These are phyloP conservation scores for Phoenicopterus ruber DNA, from an alignment of 2,113 vertebrate species.

Conservation along the genomic window DNA sequence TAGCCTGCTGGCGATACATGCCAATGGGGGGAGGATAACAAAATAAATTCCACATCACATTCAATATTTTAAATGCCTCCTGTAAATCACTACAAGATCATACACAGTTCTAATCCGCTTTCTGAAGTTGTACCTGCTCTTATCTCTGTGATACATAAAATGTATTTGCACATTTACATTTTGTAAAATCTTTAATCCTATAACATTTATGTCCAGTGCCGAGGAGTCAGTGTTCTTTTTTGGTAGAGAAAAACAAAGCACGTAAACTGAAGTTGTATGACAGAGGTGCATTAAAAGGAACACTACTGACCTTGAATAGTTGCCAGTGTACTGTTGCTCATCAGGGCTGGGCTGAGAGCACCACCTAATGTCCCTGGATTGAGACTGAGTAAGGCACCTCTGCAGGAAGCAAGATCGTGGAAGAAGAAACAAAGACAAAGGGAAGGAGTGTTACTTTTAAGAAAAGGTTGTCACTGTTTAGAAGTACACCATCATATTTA, in stretches of 20 bases:
- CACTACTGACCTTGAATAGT: conserved; percentile 93
- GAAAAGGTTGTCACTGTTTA: background rate
- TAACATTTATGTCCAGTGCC: background rate
- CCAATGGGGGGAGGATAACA: background rate
- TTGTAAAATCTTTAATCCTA: background rate
- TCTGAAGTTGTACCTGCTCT: background rate
- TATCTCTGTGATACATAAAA: background rate
- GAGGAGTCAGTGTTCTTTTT: background rate
- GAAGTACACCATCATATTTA: background rate
- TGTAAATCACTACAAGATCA: background rate
- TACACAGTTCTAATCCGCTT: background rate
- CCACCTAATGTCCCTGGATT: conserved; percentile 88
- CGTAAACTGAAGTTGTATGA: background rate
- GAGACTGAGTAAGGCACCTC: conserved; percentile 95
- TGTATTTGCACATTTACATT: background rate
- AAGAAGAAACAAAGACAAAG: conserved; percentile 12
- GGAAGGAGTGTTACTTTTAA: background rate
- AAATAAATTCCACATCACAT: background rate
- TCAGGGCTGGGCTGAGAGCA: conserved; percentile 90
- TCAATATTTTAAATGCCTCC: background rate
- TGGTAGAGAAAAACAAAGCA: background rate
- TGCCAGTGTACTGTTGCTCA: conserved; percentile 98
- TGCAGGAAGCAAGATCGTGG: conserved; percentile 62
- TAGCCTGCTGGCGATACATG: background rate
- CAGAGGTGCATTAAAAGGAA: background rate